These are phyloP conservation scores for Valencia hispanica DNA, from an alignment of 2,797 vertebrate species.

Conservation along the genomic window DNA sequence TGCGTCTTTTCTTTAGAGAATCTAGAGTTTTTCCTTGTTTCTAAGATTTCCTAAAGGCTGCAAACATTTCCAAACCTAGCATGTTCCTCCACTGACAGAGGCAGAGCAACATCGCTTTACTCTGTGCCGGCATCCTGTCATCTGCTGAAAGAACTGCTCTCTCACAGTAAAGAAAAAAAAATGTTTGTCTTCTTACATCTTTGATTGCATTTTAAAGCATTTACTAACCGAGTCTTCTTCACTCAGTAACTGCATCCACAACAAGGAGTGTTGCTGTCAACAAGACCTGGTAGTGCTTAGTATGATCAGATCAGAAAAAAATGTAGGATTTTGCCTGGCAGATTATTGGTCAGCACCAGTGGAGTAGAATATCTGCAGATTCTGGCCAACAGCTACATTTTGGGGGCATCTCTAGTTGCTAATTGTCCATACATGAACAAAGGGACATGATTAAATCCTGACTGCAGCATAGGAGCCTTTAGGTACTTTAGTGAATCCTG, in stretches of 20 bases:
- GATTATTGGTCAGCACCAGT: neutral
- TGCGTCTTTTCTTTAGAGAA: neutral
- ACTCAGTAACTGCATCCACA: neutral
- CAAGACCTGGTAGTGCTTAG: neutral
- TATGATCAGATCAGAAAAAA: neutral
- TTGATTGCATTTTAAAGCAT: no score
- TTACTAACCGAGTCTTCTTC: neutral
- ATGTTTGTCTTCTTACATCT: no score
- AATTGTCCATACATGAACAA: neutral
- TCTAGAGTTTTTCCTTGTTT: neutral
- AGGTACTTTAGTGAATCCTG: neutral
- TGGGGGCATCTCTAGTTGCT: neutral
- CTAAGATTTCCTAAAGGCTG: neutral
- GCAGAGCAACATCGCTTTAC: neutral
- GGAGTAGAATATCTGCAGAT: neutral
- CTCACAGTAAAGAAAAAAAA: no score
- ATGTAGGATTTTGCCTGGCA: neutral
- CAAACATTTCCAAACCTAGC: neutral
- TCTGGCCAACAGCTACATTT: neutral
- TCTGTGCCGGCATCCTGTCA: neutral
- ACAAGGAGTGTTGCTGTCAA: neutral
- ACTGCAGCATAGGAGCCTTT: conserved; percentile 7
- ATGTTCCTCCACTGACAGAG: neutral
- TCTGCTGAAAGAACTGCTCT: neutral
- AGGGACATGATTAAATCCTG: neutral